A percentile compares a stretch with the other conserved stretches of the same genome.
phyloP scores from a whole-genome alignment of 2,888 invertebrate genomes.

The Melanostoma scalare region DNA sequence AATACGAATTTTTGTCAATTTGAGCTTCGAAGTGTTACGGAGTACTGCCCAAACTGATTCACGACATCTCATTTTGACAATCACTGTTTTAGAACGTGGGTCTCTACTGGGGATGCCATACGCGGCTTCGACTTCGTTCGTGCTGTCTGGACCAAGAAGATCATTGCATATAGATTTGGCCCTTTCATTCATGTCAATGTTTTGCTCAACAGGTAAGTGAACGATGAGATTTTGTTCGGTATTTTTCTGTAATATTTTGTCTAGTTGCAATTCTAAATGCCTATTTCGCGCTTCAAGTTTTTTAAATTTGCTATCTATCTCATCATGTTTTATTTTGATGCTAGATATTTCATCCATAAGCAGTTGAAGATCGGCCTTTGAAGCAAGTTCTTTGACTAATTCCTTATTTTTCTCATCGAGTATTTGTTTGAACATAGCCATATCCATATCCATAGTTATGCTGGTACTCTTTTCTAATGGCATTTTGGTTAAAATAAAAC shows the following conservation, averaged over 20 bases:
- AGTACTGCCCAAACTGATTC: conserved; percentile 25
- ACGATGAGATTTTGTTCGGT: no score
- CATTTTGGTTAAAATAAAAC: not conserved
- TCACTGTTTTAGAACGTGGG: conserved; percentile 1
- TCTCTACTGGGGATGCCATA: conserved; percentile 4
- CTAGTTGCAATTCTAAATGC: not conserved
- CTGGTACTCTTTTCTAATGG: not conserved
- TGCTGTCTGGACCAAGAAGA: not conserved
- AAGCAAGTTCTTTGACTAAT: not conserved
- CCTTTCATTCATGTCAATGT: no score
- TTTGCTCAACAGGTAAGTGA: no score
- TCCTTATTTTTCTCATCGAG: not conserved
- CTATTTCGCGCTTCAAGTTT: conserved; percentile 2
- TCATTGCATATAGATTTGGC: not conserved
- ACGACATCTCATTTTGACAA: conserved; percentile 20
- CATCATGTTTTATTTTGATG: not conserved
- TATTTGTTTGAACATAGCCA: no score
- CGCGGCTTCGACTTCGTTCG: conserved; percentile 6
- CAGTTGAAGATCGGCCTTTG: conserved; percentile 7
- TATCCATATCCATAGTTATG: not conserved
- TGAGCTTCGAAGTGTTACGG: conserved; percentile 10
- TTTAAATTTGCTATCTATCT: not conserved
- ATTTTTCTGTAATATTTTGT: not conserved
- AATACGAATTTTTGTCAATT: conserved; percentile 10
- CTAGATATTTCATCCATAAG: not conserved